Evolutionary conservation across 1,140 invertebrate genomes (phyloP).

Genomic region (Cotesia chilonis): DNA sequence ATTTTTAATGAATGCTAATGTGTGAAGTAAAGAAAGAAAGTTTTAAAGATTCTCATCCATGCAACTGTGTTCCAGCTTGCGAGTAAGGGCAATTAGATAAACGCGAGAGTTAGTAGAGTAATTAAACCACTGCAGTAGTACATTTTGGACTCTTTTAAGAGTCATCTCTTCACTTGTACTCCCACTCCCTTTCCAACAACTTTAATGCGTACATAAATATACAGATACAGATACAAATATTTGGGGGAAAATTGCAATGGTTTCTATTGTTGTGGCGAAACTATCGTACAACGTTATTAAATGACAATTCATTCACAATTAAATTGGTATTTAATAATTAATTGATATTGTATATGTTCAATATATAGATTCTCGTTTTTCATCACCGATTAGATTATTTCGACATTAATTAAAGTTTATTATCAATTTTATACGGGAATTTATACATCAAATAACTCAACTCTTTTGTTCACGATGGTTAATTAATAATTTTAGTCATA

Average conservation of each 20-base stretch:
- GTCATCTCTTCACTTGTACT: background rate
- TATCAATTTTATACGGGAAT: too few relatives aligned
- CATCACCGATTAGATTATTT: too few relatives aligned
- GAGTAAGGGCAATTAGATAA: slow-evolving; percentile 29
- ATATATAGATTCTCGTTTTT: too few relatives aligned
- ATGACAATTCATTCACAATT: background rate
- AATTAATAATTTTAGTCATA: too few relatives aligned
- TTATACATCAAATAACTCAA: too few relatives aligned
- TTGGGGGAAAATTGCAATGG: background rate
- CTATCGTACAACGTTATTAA: background rate
- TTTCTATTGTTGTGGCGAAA: too few relatives aligned
- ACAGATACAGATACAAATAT: too few relatives aligned
- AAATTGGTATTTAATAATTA: background rate
- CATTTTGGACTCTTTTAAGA: slow-evolving; percentile 18
- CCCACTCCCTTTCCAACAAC: too few relatives aligned
- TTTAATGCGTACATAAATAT: too few relatives aligned
- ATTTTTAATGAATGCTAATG: too few relatives aligned
- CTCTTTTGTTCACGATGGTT: too few relatives aligned
- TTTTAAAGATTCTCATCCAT: background rate
- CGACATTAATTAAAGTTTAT: too few relatives aligned
- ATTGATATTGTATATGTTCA: background rate
- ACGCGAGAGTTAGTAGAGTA: slow-evolving; percentile 26
- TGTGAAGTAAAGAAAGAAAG: slow-evolving; percentile 1
- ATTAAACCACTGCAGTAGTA: slow-evolving; percentile 30
- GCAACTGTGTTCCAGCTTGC: slow-evolving; percentile 6